These are phyloP conservation scores for Cenopis cana DNA, from an alignment of 2,888 invertebrate genomes.

Conservation along the genomic window DNA sequence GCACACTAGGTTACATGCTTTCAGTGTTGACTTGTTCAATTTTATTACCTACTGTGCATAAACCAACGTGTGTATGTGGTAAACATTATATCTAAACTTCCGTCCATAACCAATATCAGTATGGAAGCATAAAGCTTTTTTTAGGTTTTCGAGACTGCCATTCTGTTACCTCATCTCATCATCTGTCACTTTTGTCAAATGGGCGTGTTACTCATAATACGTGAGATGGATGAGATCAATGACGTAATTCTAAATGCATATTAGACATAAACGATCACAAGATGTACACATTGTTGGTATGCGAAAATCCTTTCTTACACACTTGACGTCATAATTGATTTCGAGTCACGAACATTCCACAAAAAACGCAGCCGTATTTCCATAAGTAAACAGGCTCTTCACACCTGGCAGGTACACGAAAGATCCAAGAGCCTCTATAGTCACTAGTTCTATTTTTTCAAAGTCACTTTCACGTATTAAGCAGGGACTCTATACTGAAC, in stretches of 20 bases:
- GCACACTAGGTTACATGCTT: no score
- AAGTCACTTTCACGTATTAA: constrained; percentile 88
- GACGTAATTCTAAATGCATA: neutral
- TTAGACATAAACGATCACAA: neutral
- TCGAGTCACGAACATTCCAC: constrained; percentile 1
- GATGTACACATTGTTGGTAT: neutral
- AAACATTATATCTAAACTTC: no score
- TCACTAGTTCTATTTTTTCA: constrained; percentile 52
- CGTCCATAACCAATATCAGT: no score
- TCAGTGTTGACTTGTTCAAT: no score
- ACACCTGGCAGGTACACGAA: constrained; percentile 47
- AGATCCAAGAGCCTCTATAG: constrained; percentile 69
- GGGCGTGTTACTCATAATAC: neutral
- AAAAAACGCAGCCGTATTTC: constrained; percentile 5
- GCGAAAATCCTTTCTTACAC: neutral
- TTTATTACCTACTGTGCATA: no score
- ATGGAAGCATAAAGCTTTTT: no score
- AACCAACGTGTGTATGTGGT: no score
- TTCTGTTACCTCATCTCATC: neutral
- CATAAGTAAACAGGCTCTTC: constrained; percentile 28
- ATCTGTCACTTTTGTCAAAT: neutral
- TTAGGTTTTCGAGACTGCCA: no score
- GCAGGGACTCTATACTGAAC: constrained; percentile 95
- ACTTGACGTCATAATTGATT: constrained; percentile 4
- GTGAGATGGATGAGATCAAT: neutral